These are phyloP conservation scores for Cepaea nemoralis DNA, from an alignment of 1,140 invertebrate species.

Conservation along the genomic window DNA sequence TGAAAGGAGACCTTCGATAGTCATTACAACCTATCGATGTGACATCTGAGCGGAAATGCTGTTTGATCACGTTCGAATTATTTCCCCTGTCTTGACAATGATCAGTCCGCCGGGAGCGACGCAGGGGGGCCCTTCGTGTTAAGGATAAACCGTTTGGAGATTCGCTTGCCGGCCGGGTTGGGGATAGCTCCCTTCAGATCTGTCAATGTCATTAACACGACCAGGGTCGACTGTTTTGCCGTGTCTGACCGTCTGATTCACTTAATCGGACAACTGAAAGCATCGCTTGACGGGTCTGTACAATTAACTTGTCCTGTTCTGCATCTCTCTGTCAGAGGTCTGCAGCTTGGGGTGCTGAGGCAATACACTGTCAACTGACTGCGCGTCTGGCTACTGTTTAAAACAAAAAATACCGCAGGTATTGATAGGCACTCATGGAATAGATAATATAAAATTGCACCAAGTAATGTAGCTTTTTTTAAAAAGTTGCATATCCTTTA, in stretches of 20 bases:
- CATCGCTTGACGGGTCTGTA: background rate
- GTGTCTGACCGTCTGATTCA: background rate
- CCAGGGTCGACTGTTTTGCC: background rate
- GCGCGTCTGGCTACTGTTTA: too few relatives aligned
- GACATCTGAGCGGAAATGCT: constrained; percentile 30
- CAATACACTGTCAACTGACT: too few relatives aligned
- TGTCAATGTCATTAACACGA: constrained; percentile 24
- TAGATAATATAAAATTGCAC: too few relatives aligned
- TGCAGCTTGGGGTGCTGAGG: too few relatives aligned
- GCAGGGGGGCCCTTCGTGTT: background rate
- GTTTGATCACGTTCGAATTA: constrained; percentile 39
- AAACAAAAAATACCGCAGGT: too few relatives aligned
- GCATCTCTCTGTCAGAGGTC: too few relatives aligned
- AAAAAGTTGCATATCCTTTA: too few relatives aligned
- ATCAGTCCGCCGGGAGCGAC: constrained; percentile 1
- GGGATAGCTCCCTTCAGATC: background rate
- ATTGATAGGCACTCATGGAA: too few relatives aligned
- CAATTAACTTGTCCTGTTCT: background rate
- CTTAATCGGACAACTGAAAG: constrained; percentile 16
- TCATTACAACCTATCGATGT: constrained; percentile 28
- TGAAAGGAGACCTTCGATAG: constrained; percentile 6
- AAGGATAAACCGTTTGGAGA: background rate
- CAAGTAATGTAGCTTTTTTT: too few relatives aligned
- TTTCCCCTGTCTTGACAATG: constrained; percentile 24
- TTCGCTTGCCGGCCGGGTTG: constrained; percentile 24